A percentile compares a stretch with the other conserved stretches of the same genome.
These are phyloP conservation scores for Lasius fuliginosus DNA, from an alignment of 2,888 invertebrate species.

Conservation along the genomic window DNA sequence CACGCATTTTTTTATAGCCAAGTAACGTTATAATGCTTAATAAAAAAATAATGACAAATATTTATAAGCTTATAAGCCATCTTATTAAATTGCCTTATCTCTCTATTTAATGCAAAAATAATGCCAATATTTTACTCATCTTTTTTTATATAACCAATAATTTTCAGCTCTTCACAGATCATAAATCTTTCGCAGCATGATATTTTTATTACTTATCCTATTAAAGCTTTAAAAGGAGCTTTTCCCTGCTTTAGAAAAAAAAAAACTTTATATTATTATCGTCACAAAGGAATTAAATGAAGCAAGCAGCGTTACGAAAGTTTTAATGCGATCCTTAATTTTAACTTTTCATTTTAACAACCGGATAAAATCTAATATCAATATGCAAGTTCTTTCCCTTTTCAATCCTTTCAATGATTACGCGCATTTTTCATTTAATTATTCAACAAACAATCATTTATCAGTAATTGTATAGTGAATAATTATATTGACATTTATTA, in stretches of 20 bases:
- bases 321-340: conserved; percentile 35
- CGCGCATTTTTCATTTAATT: not conserved
- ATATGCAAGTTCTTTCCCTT: not conserved
- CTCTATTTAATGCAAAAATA: not conserved
- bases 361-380: conserved; percentile 1
- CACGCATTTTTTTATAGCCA: not conserved
- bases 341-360: conserved; percentile 16
- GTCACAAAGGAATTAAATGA: conserved; percentile 30
- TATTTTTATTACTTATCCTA: conserved; percentile 36
- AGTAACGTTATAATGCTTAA: not conserved
- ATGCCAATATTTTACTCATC: not conserved
- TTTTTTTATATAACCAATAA: conserved; percentile 2
- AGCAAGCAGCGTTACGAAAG: not conserved
- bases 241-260: conserved; percentile 2
- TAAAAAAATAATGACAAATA: not conserved
- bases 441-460: not conserved
- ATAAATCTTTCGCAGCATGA: not conserved
- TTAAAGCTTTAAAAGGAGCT: conserved; percentile 32
- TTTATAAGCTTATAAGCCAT: not conserved
- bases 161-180: conserved; percentile 6
- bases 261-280: conserved; percentile 38
- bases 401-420: not conserved
- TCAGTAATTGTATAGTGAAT: not conserved
- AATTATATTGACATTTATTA: not conserved
- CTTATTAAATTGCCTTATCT: conserved; percentile 1